phyloP scores from a whole-genome alignment of 2,888 invertebrate species.

The Nemapogon koenigi region DNA sequence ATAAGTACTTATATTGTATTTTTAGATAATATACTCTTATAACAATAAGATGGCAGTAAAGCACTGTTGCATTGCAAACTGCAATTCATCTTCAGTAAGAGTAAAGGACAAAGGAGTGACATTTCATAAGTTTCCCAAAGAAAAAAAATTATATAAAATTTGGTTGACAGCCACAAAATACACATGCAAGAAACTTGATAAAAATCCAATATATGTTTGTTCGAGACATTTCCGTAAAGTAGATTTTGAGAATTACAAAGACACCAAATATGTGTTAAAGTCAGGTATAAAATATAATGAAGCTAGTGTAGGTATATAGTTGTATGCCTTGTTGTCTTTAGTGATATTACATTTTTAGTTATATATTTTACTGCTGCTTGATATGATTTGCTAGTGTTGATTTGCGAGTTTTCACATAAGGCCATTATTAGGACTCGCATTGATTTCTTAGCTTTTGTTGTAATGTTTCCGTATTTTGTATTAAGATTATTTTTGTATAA shows the following conservation, averaged over 20 bases:
- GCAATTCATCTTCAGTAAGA: constrained; percentile 67
- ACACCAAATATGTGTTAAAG: constrained; percentile 73
- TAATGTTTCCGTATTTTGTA: too few relatives aligned
- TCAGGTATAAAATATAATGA: constrained; percentile 35
- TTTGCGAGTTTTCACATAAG: too few relatives aligned
- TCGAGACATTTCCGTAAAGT: constrained; percentile 77
- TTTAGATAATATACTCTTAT: neutral
- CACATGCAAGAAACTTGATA: constrained; percentile 54
- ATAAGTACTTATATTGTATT: too few relatives aligned
- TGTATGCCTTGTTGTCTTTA: too few relatives aligned
- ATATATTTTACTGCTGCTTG: too few relatives aligned
- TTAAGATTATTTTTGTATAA: too few relatives aligned
- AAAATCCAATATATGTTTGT: constrained; percentile 71
- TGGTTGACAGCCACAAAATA: constrained; percentile 73
- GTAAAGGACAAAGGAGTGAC: constrained; percentile 73
- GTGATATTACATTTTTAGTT: too few relatives aligned
- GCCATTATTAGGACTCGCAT: too few relatives aligned
- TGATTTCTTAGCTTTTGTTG: too few relatives aligned
- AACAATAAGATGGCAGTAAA: constrained; percentile 61
- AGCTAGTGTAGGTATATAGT: neutral
- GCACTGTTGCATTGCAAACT: constrained; percentile 69
- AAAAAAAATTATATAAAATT: constrained; percentile 60
- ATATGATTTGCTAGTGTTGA: too few relatives aligned
- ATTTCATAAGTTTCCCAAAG: constrained; percentile 77
- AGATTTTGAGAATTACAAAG: constrained; percentile 75